A percentile compares a stretch with the other conserved stretches of the same genome.
Evolutionary conservation across 2,113 vertebrate species (phyloP).

Genomic region (Heloderma charlesbogerti): DNA sequence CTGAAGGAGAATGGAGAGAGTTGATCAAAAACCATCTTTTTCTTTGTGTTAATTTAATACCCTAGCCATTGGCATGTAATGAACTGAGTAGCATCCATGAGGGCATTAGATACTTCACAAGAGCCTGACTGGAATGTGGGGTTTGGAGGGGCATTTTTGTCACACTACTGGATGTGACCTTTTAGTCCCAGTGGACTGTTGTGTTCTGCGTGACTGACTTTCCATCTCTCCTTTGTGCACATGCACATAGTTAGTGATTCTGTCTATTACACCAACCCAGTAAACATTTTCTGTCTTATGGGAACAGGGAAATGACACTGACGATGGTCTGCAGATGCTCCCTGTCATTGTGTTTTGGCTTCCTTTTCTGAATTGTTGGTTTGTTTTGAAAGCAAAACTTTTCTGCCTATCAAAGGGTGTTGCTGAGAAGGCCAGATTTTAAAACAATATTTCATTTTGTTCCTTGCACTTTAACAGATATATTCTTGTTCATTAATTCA

Average conservation of each 20-base stretch:
- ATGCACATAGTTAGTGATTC: slow-evolving; percentile 73
- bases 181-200: slow-evolving; percentile 50
- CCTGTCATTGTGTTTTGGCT: slow-evolving; percentile 65
- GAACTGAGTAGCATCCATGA: slow-evolving; percentile 22
- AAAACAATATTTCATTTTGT: not conserved
- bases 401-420: not conserved
- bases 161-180: slow-evolving; percentile 63
- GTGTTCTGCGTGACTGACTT: slow-evolving; percentile 76
- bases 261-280: slow-evolving; percentile 75
- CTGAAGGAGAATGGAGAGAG: not conserved
- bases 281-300: slow-evolving; percentile 70
- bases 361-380: slow-evolving; percentile 31
- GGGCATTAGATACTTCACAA: slow-evolving; percentile 39
- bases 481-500: not conserved
- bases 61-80: slow-evolving; percentile 6
- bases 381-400: slow-evolving; percentile 53
- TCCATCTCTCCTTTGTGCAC: slow-evolving; percentile 50
- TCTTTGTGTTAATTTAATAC: slow-evolving; percentile 36
- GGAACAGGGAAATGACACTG: slow-evolving; percentile 65
- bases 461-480: not conserved
- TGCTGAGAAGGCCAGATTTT: not conserved
- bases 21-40: slow-evolving; percentile 5
- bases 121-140: slow-evolving; percentile 53
- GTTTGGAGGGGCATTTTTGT: slow-evolving; percentile 56
- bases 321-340: slow-evolving; percentile 53